Percentiles rank a stretch among this genome's conserved stretches.
Evolutionary conservation across 2,888 invertebrate species (phyloP).

Genomic region (Bellardia pandia): DNA sequence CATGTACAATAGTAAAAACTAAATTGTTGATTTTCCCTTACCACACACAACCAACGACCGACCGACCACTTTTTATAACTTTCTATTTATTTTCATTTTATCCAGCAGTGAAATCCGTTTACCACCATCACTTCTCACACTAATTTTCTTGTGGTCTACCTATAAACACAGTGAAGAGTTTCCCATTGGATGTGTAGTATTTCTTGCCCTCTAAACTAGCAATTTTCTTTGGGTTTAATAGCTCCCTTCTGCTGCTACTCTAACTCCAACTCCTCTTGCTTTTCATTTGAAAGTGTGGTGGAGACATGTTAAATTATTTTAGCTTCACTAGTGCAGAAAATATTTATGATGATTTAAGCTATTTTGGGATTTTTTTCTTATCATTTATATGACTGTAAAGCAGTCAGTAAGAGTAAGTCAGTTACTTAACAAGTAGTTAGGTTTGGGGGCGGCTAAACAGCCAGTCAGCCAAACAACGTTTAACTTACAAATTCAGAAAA

Average conservation of each 20-base stretch:
- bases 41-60: not conserved
- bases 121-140: not conserved
- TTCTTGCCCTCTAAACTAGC: not conserved
- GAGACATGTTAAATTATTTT: not conserved
- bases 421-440: not conserved
- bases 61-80: not conserved
- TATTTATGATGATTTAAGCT: slow-evolving; percentile 2
- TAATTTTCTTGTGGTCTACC: slow-evolving; percentile 12
- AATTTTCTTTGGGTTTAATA: no score
- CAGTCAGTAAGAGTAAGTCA: not conserved
- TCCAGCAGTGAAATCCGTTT: not conserved
- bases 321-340: not conserved
- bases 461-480: not conserved
- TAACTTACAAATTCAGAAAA: not conserved
- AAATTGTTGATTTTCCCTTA: not conserved
- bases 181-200: not conserved
- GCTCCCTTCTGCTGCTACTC: no score
- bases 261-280: no score
- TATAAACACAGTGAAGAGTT: slow-evolving; percentile 1
- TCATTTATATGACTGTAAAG: no score
- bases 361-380: no score
- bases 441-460: not conserved
- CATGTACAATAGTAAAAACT: not conserved
- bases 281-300: no score
- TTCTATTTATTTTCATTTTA: not conserved